Evolutionary conservation across 2,888 invertebrate genomes (phyloP).

Genomic region (Oligia fasciuncula): DNA sequence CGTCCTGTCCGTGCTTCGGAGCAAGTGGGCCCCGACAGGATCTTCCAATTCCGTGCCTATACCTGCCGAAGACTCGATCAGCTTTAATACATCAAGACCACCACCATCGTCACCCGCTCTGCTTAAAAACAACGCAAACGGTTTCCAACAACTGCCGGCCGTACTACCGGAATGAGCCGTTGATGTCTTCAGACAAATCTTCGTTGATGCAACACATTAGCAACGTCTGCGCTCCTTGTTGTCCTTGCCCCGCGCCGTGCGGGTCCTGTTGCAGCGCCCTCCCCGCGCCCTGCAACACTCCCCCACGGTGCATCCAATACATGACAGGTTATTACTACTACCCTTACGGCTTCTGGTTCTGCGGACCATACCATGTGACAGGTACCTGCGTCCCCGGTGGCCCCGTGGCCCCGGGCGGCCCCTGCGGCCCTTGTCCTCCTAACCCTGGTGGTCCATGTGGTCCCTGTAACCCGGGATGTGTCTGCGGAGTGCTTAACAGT

Average conservation of each 20-base stretch:
- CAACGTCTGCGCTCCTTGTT: constrained; percentile 35
- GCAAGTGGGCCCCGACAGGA: neutral
- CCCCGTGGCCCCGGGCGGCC: constrained; percentile 59
- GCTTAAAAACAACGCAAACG: neutral
- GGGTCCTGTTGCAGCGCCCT: constrained; percentile 53
- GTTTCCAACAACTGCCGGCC: constrained; percentile 30
- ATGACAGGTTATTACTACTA: constrained; percentile 72
- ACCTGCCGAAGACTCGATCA: constrained; percentile 60
- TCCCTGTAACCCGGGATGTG: constrained; percentile 42
- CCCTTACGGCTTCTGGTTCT: constrained; percentile 73
- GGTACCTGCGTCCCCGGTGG: constrained; percentile 60
- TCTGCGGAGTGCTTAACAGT: constrained; percentile 35
- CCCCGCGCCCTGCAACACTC: constrained; percentile 65
- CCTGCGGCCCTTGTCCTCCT: constrained; percentile 44
- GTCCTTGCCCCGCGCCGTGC: constrained; percentile 14
- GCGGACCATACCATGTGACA: constrained; percentile 71
- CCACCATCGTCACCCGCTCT: neutral
- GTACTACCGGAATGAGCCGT: constrained; percentile 18
- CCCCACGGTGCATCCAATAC: constrained; percentile 66
- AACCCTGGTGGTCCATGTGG: constrained; percentile 42
- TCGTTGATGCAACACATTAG: constrained; percentile 45
- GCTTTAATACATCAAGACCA: constrained; percentile 54
- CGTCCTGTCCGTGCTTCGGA: constrained; percentile 71
- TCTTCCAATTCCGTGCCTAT: constrained; percentile 35
- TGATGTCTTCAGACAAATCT: neutral